A percentile compares a stretch with the other conserved stretches of the same genome.
Conservation (phyloP, 1,140 invertebrate genomes). For the Drosophila lini region DNA sequence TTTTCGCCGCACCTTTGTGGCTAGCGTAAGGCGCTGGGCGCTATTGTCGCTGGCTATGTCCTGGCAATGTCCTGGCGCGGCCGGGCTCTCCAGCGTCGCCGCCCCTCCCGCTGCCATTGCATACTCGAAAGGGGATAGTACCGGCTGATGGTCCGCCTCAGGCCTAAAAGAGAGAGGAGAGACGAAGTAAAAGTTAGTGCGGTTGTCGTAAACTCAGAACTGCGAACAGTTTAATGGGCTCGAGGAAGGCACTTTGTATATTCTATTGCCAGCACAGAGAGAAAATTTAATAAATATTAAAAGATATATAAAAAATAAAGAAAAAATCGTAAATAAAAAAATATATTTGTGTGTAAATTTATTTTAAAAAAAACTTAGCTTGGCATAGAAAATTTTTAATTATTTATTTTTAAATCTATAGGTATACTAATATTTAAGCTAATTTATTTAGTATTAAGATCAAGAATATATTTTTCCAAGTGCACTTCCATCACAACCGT, state of each 20-base stretch:
- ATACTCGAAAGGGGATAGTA: slow-evolving; percentile 59
- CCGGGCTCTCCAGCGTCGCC: slow-evolving; percentile 44
- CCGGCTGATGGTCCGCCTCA: slow-evolving; percentile 25
- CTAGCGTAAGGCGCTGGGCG: slow-evolving; percentile 63
- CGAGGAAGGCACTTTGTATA: slow-evolving; percentile 9
- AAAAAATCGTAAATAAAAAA: no score
- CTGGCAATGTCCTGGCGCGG: slow-evolving; percentile 36
- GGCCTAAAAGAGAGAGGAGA: slow-evolving; percentile 18
- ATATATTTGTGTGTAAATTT: no score
- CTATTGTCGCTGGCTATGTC: slow-evolving; percentile 74
- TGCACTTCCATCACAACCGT: slow-evolving; percentile 63
- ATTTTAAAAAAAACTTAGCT: no score
- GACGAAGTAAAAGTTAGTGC: slow-evolving; percentile 46
- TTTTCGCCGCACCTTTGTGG: slow-evolving; percentile 78
- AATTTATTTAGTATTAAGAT: background rate
- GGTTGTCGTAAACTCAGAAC: slow-evolving; percentile 73
- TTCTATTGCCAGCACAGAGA: background rate
- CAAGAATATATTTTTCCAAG: slow-evolving; percentile 4
- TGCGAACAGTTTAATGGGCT: slow-evolving; percentile 77
- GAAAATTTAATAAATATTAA: background rate
- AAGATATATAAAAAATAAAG: background rate
- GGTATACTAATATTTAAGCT: background rate
- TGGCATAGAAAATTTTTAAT: no score
- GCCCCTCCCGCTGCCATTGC: slow-evolving; percentile 65
- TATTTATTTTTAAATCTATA: no score